Base-by-base conservation (phyloP, 2,888 invertebrate species). In the Yponomeuta malinellus region DNA sequence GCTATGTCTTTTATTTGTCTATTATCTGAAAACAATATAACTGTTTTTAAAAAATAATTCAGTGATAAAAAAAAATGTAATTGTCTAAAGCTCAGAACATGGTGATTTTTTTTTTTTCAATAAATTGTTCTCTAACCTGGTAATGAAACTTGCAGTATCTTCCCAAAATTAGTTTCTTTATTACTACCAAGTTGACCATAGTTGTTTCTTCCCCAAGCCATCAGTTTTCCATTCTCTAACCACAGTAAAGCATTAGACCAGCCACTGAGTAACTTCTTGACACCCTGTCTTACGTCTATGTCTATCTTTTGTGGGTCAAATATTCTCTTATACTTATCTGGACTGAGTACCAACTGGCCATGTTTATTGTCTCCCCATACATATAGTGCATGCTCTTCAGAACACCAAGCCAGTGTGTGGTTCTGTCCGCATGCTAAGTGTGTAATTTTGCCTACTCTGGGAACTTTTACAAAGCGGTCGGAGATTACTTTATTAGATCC, bases 301-400 rank as follows among this genome's bases (percentile, higher is more conserved):
- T 93, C 91, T 78, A 93, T 88, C 83, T 93, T 93, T 78, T 93
- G 89, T 69, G 94, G 93, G 71, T 85, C 88, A 79, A 86, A 93
- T 74, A 93, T 86, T 79, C 88, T 93, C 73, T 83, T 85, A 73
- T 91, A 92, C 74, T 92, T 91, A 70, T 87, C 86, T 71, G 92
- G 85, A 76, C 93, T 93, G 10, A 94, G 79, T 12, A 96, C 94
- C 70, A 96, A 86, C 80, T 98, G 97, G 0, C 97, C 96, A 84
- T 95, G 95, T 84, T 95, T 96, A 79, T 97, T 97, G 78, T 96
- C 96, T 43, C 98, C 98, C 94, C 97, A 96, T 15, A 92, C 95
- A 90, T 93, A 96, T 72, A 95, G 89, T 71, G 93, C 94, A 77
- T 94, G 95, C 72, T 92, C 87, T 68, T 85, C 84, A 63, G 85